Base-by-base conservation (phyloP, 2,888 invertebrate species). In the Andrena camellia region DNA sequence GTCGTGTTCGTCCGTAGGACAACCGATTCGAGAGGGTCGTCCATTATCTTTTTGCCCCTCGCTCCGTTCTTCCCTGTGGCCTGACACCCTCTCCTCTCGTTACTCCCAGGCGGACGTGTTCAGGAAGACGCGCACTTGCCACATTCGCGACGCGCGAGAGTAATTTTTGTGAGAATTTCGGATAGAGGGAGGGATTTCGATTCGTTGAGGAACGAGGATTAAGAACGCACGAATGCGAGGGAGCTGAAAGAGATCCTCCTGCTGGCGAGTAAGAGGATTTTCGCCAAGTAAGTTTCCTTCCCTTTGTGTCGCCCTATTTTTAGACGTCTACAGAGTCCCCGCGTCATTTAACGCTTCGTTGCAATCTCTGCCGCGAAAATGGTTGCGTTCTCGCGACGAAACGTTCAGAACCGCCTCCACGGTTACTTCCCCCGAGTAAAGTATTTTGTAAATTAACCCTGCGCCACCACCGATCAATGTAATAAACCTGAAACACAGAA, bases 31-130 rank as follows among this genome's bases (percentile, higher is more conserved):
- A 35, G 63, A 50, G 68, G 69, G 33, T 50, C 20, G 52, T 64
- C 72, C 66, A 76, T 79, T 78, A 69, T 76, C 68, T 57, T 73
- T 76, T 69, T 71, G 59, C 17, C 68, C 26, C n/a, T 70, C 26
- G 20, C 8, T 42, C 66, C 60, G 50, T 26, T 35, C 26, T 26
- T 6, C 26, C 33, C n/a, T 33, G 48, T 23, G n/a, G 23, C n/a
- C 48, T 26, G 29, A 42, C 78, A 10, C 57, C 23, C 10, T 26
- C 48, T n/a, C 54, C 54, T n/a, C 52, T 62, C 75, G 84, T 76
- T 77, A 76, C 67, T 67, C 52, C 20, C 73, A 10, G 6, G 31
- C 42, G 50, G 50, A 20, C 57, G 29, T 52, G 59, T 74, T 78
- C 29, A 67, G 59, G 23, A 69, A 52, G 71, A 62, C 35, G 60